Evolutionary conservation across 2,797 vertebrate species (phyloP), one percentile per base, ranked within the genome.

Genomic region (Brachymystax lenok): DNA sequence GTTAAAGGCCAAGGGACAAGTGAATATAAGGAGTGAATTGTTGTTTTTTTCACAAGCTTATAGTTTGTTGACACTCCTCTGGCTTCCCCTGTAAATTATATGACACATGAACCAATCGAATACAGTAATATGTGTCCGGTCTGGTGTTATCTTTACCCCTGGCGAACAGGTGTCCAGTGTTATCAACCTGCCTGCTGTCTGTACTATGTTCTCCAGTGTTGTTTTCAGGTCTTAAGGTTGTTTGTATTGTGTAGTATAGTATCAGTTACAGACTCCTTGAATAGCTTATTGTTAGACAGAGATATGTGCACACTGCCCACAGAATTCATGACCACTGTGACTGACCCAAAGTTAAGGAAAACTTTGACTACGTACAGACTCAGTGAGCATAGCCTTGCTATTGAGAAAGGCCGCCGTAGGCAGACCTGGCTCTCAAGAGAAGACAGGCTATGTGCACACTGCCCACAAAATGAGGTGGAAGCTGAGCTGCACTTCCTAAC

Each of bases 251-350:
- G 40, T 40, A 2, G 2, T 10, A 40, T 40, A 40, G 40, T 10
- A 19, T 56, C 52, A 16, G 52, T 14, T 14, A 5, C 52, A 56
- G 19, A 16, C 52, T 56, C 52, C 52, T 6, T 56, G 19, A 14
- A 19, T 4, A 52, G 79, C 68, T 67, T 70, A 40, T 79, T 63
- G 73, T 74, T 35, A 73, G 33, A 67, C 69, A 51, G 8, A 4
- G n/a, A 33, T 33, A 33, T 33, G 33, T 33, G 33, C 33, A 33
- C 33, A 33, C 33, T 33, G 5, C 33, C 33, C 33, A 33, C 33
- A 33, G 33, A 33, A 33, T 33, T 5, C 5, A 4, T 0, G 33
- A 33, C 33, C 1, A 33, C 33, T 33, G 33, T 33, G 33, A 33
- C 5, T 33, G 33, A 33, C 33, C 33, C 33, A 33, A 33, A 33